phyloP scores from a whole-genome alignment of 2,888 invertebrate species.

The Aquatica leii region DNA sequence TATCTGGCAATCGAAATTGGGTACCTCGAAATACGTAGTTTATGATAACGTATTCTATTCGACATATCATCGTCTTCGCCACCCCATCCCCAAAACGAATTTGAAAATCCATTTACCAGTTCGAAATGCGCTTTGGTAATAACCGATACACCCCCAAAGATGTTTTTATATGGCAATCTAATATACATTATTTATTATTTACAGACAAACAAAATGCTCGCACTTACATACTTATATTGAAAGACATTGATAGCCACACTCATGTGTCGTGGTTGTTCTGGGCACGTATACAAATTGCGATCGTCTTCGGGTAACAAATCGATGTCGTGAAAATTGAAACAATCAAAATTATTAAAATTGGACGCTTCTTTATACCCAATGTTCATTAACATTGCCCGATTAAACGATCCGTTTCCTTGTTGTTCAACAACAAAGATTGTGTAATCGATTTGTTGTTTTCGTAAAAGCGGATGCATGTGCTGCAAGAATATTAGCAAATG shows the following conservation, averaged over 20 bases:
- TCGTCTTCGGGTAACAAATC: conserved; percentile 94
- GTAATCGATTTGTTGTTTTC: conserved; percentile 93
- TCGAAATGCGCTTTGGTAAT: conserved; percentile 86
- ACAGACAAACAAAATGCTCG: neutral
- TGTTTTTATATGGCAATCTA: conserved; percentile 88
- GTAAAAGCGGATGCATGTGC: conserved; percentile 92
- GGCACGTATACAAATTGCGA: conserved; percentile 90
- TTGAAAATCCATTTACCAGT: conserved; percentile 91
- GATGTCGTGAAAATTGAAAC: conserved; percentile 96
- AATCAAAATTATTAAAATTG: conserved; percentile 77
- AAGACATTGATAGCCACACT: conserved; percentile 90
- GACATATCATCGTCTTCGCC: conserved; percentile 98
- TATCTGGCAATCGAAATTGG: conserved; percentile 93
- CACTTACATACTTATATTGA: conserved; percentile 73
- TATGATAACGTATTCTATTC: conserved; percentile 74
- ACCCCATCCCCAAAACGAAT: conserved; percentile 98
- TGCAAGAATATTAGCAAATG: conserved; percentile 89
- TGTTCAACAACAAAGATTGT: conserved; percentile 94
- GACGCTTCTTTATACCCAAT: conserved; percentile 92
- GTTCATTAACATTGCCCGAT: conserved; percentile 96
- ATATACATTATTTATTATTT: conserved; percentile 30
- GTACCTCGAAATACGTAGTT: conserved; percentile 91
- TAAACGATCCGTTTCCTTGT: conserved; percentile 79
- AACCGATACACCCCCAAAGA: conserved; percentile 96
- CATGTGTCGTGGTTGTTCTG: conserved; percentile 91